Evolutionary conservation across 2,797 vertebrate genomes (phyloP).

Genomic region (Arrhamphus sclerolepis): DNA sequence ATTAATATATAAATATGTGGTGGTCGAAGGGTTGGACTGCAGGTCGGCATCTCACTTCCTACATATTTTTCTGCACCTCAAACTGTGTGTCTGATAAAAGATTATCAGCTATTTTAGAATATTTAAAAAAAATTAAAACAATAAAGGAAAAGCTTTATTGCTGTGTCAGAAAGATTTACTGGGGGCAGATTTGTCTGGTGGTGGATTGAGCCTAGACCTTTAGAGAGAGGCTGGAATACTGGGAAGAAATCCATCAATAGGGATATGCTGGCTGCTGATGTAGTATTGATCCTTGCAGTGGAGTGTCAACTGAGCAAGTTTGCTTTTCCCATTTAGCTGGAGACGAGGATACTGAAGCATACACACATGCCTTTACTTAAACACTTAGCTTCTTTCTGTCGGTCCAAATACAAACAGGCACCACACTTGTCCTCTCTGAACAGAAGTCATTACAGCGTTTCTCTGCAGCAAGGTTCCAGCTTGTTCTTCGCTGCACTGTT

Average conservation of each 20-base stretch:
- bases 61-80: no score
- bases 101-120: no score
- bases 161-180: no score
- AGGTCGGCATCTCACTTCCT: no score
- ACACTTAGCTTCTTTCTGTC: background rate
- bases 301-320: conserved; percentile 4
- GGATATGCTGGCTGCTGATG: conserved; percentile 15
- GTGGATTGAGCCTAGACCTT: conserved; percentile 21
- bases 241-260: background rate
- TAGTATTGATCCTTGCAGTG: conserved; percentile 26
- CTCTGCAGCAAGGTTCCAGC: conserved; percentile 21
- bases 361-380: background rate
- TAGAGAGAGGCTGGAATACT: conserved; percentile 6
- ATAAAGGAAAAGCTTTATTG: no score
- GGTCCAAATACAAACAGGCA: conserved; percentile 1
- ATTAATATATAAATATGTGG: no score
- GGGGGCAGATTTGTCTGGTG: conserved; percentile 33
- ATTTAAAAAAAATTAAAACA: no score
- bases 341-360: conserved; percentile 1
- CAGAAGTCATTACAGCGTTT: conserved; percentile 34
- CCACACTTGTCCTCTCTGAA: conserved; percentile 5
- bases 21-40: no score
- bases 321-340: conserved; percentile 20
- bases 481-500: conserved; percentile 15
- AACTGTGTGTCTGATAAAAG: no score